phyloP scores from a whole-genome alignment of 2,113 vertebrate species.

The Otocyon megalotis region DNA sequence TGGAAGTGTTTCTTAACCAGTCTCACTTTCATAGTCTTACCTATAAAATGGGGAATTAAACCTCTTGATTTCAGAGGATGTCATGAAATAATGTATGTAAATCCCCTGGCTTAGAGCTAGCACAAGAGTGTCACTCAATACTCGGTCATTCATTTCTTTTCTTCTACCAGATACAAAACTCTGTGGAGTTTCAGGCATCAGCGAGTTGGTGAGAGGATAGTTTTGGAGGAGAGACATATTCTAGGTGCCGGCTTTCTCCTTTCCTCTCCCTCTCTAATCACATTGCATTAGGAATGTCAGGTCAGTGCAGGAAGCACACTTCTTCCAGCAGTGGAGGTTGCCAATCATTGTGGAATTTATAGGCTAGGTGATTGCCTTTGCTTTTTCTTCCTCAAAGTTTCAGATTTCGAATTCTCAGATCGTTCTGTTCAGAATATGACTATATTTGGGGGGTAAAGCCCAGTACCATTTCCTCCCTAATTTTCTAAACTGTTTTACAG shows the following conservation, averaged over 20 bases:
- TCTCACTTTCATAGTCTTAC: constrained; percentile 18
- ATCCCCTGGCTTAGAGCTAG: not conserved
- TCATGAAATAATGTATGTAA: not conserved
- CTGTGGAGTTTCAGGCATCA: not conserved
- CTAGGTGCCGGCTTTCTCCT: not conserved
- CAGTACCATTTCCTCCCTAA: not conserved
- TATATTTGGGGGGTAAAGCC: not conserved
- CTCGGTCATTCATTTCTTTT: not conserved
- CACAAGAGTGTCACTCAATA: not conserved
- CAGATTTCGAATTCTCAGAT: constrained; percentile 1
- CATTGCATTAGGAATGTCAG: not conserved
- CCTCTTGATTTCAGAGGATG: not conserved
- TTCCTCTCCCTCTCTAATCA: not conserved
- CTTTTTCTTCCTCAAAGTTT: constrained; percentile 11
- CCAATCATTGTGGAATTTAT: not conserved
- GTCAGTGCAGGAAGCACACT: not conserved
- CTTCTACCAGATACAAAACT: not conserved
- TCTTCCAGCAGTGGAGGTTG: not conserved
- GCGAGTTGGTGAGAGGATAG: not conserved
- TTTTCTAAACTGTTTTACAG: constrained; percentile 41
- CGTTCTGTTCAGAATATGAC: constrained; percentile 4
- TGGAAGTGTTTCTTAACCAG: not conserved
- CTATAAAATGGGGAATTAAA: constrained; percentile 39
- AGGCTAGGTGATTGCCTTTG: not conserved
- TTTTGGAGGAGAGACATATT: not conserved